Percentiles rank a stretch among this genome's conserved stretches.
These are phyloP conservation scores for Platycheirus rosarum DNA, from an alignment of 2,888 invertebrate genomes.

Conservation along the genomic window DNA sequence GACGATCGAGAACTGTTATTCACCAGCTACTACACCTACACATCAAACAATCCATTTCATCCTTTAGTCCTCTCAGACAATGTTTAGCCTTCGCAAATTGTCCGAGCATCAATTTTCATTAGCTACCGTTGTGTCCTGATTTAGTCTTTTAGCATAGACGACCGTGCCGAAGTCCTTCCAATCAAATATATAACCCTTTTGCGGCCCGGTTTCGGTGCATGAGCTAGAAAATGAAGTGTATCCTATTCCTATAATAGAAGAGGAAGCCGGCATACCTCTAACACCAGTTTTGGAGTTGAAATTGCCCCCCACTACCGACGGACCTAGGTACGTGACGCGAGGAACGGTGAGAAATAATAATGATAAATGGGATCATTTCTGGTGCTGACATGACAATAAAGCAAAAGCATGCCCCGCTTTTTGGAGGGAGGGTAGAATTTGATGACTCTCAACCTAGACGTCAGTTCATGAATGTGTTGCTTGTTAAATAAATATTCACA, in stretches of 20 bases:
- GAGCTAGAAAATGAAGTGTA: conserved; percentile 19
- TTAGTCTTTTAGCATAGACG: conserved; percentile 54
- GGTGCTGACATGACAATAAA: conserved; percentile 48
- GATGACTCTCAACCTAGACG: background rate
- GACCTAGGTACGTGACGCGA: background rate
- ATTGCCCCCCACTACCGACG: conserved; percentile 22
- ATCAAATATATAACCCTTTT: conserved; percentile 28
- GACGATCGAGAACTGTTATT: conserved; percentile 35
- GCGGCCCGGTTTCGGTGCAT: background rate
- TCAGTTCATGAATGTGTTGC: too few species aligned
- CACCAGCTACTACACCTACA: conserved; percentile 15
- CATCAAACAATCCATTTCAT: background rate
- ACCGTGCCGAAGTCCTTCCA: conserved; percentile 15
- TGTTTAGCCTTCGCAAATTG: conserved; percentile 31
- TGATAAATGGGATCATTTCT: conserved; percentile 56
- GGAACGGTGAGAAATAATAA: conserved; percentile 46
- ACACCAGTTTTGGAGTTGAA: background rate
- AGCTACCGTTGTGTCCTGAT: conserved; percentile 53
- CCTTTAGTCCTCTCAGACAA: conserved; percentile 38
- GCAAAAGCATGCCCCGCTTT: conserved; percentile 28
- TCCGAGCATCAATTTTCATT: conserved; percentile 67
- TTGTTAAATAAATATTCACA: too few species aligned
- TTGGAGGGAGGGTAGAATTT: background rate
- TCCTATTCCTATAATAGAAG: conserved; percentile 17
- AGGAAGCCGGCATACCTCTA: background rate